Conservation (phyloP, 2,113 vertebrate genomes). For the Dascyllus trimaculatus region DNA sequence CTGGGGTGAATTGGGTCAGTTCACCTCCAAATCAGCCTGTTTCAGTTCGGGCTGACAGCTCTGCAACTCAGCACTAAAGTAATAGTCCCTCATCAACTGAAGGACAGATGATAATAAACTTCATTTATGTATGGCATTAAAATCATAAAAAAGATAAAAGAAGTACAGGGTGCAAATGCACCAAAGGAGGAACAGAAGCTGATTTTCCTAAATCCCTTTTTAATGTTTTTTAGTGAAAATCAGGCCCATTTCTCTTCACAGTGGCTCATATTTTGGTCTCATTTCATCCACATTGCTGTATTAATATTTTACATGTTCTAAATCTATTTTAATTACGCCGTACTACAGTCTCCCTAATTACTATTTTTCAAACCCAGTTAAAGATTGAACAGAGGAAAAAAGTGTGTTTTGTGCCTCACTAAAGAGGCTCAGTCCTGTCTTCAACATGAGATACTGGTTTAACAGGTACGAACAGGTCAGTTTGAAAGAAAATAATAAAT, state of each 20-base stretch:
- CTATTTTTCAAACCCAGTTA: slow-evolving; percentile 46
- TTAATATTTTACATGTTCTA: slow-evolving; percentile 50
- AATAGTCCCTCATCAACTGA: slow-evolving; percentile 45
- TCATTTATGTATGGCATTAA: slow-evolving; percentile 47
- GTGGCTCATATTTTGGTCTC: slow-evolving; percentile 21
- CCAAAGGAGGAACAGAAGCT: slow-evolving; percentile 9
- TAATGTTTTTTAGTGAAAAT: slow-evolving; percentile 18
- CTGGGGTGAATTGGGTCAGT: slow-evolving; percentile 1
- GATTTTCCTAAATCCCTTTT: slow-evolving; percentile 37
- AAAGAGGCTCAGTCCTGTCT: slow-evolving; percentile 22
- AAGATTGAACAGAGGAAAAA: slow-evolving; percentile 32
- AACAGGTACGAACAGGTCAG: slow-evolving; percentile 20
- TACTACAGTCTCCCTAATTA: slow-evolving; percentile 39
- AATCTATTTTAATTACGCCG: slow-evolving; percentile 47
- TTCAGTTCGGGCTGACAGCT: slow-evolving; percentile 44
- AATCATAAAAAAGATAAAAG: slow-evolving; percentile 48
- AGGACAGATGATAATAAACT: slow-evolving; percentile 52
- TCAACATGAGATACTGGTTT: slow-evolving; percentile 1
- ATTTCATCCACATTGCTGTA: slow-evolving; percentile 28
- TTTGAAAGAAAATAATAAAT: slow-evolving; percentile 12
- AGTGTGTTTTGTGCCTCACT: slow-evolving; percentile 5
- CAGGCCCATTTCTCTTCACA: slow-evolving; percentile 11
- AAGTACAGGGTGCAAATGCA: not conserved
- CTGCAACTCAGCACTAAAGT: slow-evolving; percentile 56
- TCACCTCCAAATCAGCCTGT: slow-evolving; percentile 26